phyloP scores from a whole-genome alignment of 2,113 vertebrate species.

The Emydocephalus ijimae region DNA sequence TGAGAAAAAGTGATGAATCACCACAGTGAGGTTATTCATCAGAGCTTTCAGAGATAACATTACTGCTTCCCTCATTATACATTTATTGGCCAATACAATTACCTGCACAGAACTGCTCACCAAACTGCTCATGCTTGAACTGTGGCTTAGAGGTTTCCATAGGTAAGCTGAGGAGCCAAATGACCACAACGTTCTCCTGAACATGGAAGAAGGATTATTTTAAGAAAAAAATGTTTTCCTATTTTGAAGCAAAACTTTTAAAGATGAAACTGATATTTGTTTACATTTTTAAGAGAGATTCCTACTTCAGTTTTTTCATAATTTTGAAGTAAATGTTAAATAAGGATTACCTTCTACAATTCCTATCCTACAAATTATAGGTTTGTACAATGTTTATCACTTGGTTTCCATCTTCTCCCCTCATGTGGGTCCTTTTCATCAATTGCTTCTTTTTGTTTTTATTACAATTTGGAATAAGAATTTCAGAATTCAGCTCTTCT shows the following conservation, averaged over 20 bases:
- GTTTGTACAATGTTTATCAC: neutral
- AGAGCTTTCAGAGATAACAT: neutral
- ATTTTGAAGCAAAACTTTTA: neutral
- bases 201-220: conserved; percentile 35
- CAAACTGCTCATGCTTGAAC: conserved; percentile 92
- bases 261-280: neutral
- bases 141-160: conserved; percentile 90
- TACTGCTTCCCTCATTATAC: neutral
- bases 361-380: neutral
- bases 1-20: neutral
- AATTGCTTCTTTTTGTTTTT: neutral
- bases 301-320: neutral
- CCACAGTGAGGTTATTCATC: neutral
- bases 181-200: conserved; percentile 80
- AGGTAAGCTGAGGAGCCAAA: conserved; percentile 71
- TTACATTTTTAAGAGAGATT: neutral
- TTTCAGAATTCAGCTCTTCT: neutral
- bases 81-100: conserved; percentile 34
- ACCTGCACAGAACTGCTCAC: conserved; percentile 89
- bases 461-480: neutral
- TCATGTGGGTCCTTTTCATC: neutral
- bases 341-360: neutral
- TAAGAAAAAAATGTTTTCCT: neutral
- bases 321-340: neutral
- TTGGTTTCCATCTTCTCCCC: neutral